Conservation (phyloP, 2,888 invertebrate genomes). For the Tinea pellionella region DNA sequence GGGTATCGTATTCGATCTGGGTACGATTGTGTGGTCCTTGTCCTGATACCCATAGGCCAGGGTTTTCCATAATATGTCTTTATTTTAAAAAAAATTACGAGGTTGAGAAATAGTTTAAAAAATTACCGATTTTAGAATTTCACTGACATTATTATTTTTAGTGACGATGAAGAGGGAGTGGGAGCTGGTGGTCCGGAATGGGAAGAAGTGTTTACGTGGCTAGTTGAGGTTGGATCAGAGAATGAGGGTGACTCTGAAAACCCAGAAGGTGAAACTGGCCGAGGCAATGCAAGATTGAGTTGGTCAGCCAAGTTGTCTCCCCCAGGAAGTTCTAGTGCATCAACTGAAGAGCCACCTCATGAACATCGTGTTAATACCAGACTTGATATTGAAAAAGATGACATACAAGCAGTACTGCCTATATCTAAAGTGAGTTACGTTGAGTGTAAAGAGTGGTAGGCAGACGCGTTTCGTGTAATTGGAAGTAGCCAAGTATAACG, state of each 20-base stretch:
- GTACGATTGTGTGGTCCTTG: too few species aligned
- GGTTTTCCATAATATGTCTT: too few species aligned
- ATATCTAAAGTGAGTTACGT: slow-evolving; percentile 83
- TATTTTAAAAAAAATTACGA: too few species aligned
- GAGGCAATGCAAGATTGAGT: slow-evolving; percentile 86
- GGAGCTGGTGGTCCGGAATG: slow-evolving; percentile 60
- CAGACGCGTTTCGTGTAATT: too few species aligned
- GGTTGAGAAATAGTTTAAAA: too few species aligned
- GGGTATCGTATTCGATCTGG: too few species aligned
- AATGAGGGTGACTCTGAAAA: slow-evolving; percentile 67
- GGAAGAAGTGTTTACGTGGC: slow-evolving; percentile 91
- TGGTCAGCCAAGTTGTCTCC: slow-evolving; percentile 77
- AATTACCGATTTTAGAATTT: too few species aligned
- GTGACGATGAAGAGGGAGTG: slow-evolving; percentile 44
- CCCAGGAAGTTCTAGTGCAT: slow-evolving; percentile 34
- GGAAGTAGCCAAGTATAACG: too few species aligned
- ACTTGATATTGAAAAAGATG: slow-evolving; percentile 92
- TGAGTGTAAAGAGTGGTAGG: too few species aligned
- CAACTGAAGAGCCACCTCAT: slow-evolving; percentile 54
- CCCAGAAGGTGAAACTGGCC: slow-evolving; percentile 68
- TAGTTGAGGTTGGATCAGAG: slow-evolving; percentile 89
- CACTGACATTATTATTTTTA: slow-evolving; percentile 22
- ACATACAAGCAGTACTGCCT: slow-evolving; percentile 92
- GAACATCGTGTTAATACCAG: slow-evolving; percentile 80
- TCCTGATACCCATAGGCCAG: too few species aligned